Conservation (phyloP, 1,140 invertebrate genomes). For the Kradibia gibbosae region DNA sequence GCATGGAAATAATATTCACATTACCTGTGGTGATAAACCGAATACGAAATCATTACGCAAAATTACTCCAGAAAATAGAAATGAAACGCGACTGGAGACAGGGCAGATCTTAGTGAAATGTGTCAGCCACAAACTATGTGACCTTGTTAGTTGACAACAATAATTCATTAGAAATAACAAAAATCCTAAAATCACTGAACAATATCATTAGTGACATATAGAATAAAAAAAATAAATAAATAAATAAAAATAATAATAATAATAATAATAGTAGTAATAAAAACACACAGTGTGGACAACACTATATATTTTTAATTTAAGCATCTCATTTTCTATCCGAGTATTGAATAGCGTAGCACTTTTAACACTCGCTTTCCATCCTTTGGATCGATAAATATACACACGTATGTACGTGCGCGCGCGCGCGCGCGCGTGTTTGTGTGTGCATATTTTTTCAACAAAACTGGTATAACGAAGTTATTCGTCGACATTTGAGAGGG, state of each 20-base stretch:
- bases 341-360: neutral
- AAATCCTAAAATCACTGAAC: constrained; percentile 71
- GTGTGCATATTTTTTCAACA: neutral
- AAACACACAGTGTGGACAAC: constrained; percentile 30
- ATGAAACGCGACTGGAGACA: constrained; percentile 59
- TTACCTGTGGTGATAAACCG: constrained; percentile 26
- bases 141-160: constrained; percentile 71
- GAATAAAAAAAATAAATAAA: constrained; percentile 54
- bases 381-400: neutral
- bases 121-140: constrained; percentile 67
- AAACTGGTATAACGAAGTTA: neutral
- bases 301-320: constrained; percentile 18
- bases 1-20: neutral
- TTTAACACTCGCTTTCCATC: constrained; percentile 13
- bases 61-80: constrained; percentile 18
- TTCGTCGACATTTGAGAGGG: constrained; percentile 17
- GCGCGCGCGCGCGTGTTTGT: no score
- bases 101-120: constrained; percentile 66
- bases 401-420: no score
- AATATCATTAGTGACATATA: constrained; percentile 69
- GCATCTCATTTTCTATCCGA: constrained; percentile 7
- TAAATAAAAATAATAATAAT: no score
- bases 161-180: constrained; percentile 65
- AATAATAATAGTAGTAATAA: no score
- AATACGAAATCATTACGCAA: constrained; percentile 8